Evolutionary conservation across 2,888 invertebrate genomes (phyloP), one percentile per base, ranked within the genome.

Genomic region (Tachina fera): DNA sequence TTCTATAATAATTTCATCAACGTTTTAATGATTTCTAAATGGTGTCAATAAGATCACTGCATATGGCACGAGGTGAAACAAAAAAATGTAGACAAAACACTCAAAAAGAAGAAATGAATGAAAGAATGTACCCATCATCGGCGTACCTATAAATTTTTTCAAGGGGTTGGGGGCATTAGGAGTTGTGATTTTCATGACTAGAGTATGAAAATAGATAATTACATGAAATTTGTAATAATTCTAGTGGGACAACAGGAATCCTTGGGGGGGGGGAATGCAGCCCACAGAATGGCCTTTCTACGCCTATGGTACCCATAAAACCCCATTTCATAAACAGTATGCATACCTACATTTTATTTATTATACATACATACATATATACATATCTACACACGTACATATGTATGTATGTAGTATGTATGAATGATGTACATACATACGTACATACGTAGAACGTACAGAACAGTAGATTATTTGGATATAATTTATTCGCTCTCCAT

Each of bases 11-110:
- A 16, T 31, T 41, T 47, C 22, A 58, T 39, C 31, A 68, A n/a
- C 1, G 14, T 49, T 77, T 67, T 16, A 22, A 56, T 56, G 31
- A 14, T 56, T 41, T 60, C 51, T 41, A 41, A 49, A 41, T 41
- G 10, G 22, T 58, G 8, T 14, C 65, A 58, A 77, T 13, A 68
- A 58, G 39, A 47, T 41, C 58, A 77, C 58, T 67, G 49, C 45
- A 11, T 14, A 13, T 63, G 51, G 56, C n/a, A 49, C 13, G 6
- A 49, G 16, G 9, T 65, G 8, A 39, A 65, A 39, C 10, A 47
- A 58, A 22, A n/a, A 43, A 49, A 31, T 31, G 1, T 31, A 31
- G 31, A 61, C 14, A 31, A 53, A 58, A 10, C 51, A 45, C 1
- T 43, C 13, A 39, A 9, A n/a, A 9, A 45, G 31, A 1, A 41